Base-by-base conservation (phyloP, 1,140 invertebrate genomes). In the Chymomyza costata region DNA sequence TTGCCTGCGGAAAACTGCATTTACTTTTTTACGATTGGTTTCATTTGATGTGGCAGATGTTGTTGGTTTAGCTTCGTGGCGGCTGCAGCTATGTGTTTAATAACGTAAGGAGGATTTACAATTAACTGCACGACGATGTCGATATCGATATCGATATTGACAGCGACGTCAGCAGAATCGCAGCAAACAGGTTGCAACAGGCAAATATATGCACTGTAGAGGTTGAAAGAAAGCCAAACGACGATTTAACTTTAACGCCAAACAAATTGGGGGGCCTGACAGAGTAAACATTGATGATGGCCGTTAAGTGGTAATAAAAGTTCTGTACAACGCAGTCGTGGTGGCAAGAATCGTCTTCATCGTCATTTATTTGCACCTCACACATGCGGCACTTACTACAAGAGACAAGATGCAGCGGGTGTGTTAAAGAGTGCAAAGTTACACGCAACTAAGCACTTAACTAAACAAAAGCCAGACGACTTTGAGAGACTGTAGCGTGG, bases 401-500 rank as follows among this genome's bases (percentile, higher is more conserved):
- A 28, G 57, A 56, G 31, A 44, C 57, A 44, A 10, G 14, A 21
- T 25, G 44, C 57, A 70, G 58, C 47, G 62, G 78, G 71, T 76
- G 66, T 76, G 71, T 78, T 76, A 66, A 76, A 80, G 66, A 78
- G 71, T 76, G 66, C 71, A 76, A 76, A 76, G 71, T 76, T 76
- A 71, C 71, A 76, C 71, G 71, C 71, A 76, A 71, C 71, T 78
- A 76, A 76, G 71, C 71, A 78, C 71, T 78, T 76, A 76, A 76
- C 71, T 78, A 71, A 71, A 76, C 59, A 78, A 78, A 76, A 70
- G 61, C 70, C 49, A 37, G 32, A 35, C 60, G 44, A 54, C 43
- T 25, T 25, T 6, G 18, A 11, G 13, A 2, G 35, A 3, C 6
- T 34, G 14, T 3, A 21, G 8, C 1, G n/a, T 19, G 3, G 32